Evolutionary conservation across 2,797 vertebrate genomes (phyloP).

Genomic region (Trachurus trachurus): DNA sequence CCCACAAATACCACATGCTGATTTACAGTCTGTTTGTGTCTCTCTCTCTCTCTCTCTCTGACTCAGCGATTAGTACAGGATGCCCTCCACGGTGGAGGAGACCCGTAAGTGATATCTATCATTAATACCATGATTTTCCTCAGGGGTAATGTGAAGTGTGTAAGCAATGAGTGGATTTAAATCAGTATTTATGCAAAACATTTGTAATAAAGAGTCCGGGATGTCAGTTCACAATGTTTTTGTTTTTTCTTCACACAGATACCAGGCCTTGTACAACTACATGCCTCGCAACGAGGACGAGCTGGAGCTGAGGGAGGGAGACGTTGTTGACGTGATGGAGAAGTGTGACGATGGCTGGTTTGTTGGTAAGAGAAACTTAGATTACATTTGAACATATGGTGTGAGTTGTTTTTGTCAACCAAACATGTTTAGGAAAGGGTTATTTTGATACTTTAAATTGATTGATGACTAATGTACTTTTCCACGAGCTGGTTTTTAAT

Average conservation of each 20-base stretch:
- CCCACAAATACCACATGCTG: slow-evolving; percentile 8
- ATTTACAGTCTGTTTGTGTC: slow-evolving; percentile 23
- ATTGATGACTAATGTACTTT: neutral
- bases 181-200: neutral
- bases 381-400: too few relatives aligned
- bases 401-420: fast-evolving
- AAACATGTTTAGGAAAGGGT: too few relatives aligned
- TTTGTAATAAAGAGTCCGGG: neutral
- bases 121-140: neutral
- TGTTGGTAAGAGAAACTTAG: slow-evolving; percentile 89
- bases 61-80: slow-evolving; percentile 84
- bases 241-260: slow-evolving; percentile 80
- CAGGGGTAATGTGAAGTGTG: neutral
- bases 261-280: slow-evolving; percentile 98
- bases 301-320: slow-evolving; percentile 97
- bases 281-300: slow-evolving; percentile 96
- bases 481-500: too few relatives aligned
- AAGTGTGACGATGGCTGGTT: slow-evolving; percentile 99
- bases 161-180: neutral
- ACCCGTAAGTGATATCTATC: slow-evolving; percentile 81
- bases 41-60: slow-evolving; percentile 43
- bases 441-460: neutral
- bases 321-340: slow-evolving; percentile 97
- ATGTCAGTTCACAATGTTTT: neutral
- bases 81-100: slow-evolving; percentile 82